phyloP scores from a whole-genome alignment of 2,113 vertebrate species.

The Melanerpes formicivorus region DNA sequence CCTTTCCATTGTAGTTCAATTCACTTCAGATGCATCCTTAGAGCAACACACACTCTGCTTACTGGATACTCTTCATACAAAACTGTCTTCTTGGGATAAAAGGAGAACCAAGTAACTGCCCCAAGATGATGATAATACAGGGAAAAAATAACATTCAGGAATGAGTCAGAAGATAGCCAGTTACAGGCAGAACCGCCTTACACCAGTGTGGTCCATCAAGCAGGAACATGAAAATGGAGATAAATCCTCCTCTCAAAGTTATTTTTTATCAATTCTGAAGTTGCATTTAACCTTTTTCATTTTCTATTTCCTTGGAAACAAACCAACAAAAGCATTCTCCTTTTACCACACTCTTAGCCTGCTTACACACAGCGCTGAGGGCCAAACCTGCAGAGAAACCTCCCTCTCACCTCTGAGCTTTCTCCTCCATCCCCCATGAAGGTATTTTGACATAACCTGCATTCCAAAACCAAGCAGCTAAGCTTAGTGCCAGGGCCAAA shows the following conservation, averaged over 20 bases:
- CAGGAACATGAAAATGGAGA: not conserved
- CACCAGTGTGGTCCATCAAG: too few species aligned
- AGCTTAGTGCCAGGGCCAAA: not conserved
- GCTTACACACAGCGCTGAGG: not conserved
- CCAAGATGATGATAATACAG: not conserved
- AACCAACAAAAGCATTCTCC: not conserved
- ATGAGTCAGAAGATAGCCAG: not conserved
- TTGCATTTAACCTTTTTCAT: not conserved
- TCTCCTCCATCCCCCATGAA: not conserved
- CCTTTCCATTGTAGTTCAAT: not conserved
- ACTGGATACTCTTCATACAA: not conserved
- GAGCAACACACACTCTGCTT: not conserved
- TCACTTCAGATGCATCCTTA: not conserved
- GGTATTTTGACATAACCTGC: not conserved
- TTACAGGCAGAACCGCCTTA: too few species aligned
- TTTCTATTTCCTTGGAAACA: not conserved
- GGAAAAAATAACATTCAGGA: not conserved
- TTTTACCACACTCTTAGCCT: not conserved
- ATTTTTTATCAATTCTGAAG: not conserved
- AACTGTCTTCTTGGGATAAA: not conserved
- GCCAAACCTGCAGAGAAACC: not conserved
- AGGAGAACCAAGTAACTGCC: not conserved
- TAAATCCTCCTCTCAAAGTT: not conserved
- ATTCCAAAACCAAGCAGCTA: not conserved
- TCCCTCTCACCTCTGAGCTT: not conserved